Evolutionary conservation across 1,140 invertebrate species (phyloP), one percentile per base, ranked within the genome.

Genomic region (Hirudo medicinalis): DNA sequence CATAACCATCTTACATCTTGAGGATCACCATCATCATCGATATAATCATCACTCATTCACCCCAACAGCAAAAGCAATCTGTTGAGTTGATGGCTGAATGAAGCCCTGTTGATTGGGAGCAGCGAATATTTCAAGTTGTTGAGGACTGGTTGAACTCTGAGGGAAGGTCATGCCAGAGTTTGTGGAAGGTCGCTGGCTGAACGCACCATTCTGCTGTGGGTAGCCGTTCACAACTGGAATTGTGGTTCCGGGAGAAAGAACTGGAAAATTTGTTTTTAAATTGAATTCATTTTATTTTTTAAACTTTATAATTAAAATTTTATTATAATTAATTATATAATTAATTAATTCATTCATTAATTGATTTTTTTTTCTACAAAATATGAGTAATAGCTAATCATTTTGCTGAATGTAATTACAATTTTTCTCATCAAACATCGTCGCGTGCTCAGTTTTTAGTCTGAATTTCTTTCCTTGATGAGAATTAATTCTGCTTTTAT

Each of bases 31-130:
- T 22, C 57, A 63, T 22, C 57, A 6, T 36, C 57, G 22, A 9
- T 63, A n/a, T n/a, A 22, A 63, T 63, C 2, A 22, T 32, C 2
- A 19, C 29, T 32, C 8, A 63, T 9, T 63, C 29, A 63, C 57
- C 57, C 57, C 57, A 20, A 63, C 57, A 19, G 57, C 57, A 63
- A 63, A 63, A 63, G 57, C 57, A n/a, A 63, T 49, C 43, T 49
- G 43, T 49, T 25, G 29, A 9, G 57, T 13, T 63, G 57, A 32
- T 22, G 57, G 22, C 29, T 32, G 57, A 63, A 63, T 63, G 57
- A 25, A 32, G 29, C 57, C 22, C 29, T 63, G 57, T 63, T 63
- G 57, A 25, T 22, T 25, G 9, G 57, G 57, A 20, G 57, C 29
- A 20, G 57, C 57, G 29, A 25, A 63, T 22, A 63, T 22, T 63